A percentile compares a stretch with the other conserved stretches of the same genome.
phyloP scores from a whole-genome alignment of 2,888 invertebrate species.

The Nasonovia ribisnigri region DNA sequence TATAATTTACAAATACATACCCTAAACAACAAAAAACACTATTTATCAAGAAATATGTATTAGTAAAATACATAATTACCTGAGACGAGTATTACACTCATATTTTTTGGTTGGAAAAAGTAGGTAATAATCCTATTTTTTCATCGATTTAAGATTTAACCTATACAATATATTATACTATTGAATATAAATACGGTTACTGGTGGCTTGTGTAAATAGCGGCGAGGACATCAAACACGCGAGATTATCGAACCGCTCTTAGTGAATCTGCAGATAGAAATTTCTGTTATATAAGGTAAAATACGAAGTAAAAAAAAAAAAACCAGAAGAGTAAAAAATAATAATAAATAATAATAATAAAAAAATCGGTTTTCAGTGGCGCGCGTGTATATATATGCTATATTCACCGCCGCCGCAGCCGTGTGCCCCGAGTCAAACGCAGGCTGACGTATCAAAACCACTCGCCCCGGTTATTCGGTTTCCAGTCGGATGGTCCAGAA shows the following conservation, averaged over 20 bases:
- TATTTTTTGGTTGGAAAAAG: neutral
- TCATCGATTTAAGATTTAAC: neutral
- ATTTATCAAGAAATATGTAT: neutral
- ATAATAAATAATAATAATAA: conserved; percentile 48
- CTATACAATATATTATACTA: neutral
- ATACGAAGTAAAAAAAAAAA: conserved; percentile 1
- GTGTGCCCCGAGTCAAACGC: conserved; percentile 57
- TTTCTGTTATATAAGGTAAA: conserved; percentile 16
- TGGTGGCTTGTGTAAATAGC: neutral
- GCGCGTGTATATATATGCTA: neutral
- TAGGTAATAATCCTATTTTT: neutral
- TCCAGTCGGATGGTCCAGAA: conserved; percentile 66
- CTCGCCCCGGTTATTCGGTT: conserved; percentile 51
- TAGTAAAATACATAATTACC: neutral
- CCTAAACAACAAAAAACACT: neutral
- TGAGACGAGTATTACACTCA: neutral
- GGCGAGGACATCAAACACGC: conserved; percentile 26
- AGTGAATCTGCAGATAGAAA: conserved; percentile 14
- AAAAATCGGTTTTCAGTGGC: conserved; percentile 56
- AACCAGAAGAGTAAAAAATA: conserved; percentile 16
- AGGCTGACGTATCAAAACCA: conserved; percentile 60
- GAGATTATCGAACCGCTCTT: conserved; percentile 22
- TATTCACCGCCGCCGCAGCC: conserved; percentile 36
- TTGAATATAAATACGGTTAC: neutral
- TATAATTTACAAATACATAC: neutral